Evolutionary conservation across 2,113 vertebrate genomes (phyloP).

Genomic region (Madoqua kirkii): DNA sequence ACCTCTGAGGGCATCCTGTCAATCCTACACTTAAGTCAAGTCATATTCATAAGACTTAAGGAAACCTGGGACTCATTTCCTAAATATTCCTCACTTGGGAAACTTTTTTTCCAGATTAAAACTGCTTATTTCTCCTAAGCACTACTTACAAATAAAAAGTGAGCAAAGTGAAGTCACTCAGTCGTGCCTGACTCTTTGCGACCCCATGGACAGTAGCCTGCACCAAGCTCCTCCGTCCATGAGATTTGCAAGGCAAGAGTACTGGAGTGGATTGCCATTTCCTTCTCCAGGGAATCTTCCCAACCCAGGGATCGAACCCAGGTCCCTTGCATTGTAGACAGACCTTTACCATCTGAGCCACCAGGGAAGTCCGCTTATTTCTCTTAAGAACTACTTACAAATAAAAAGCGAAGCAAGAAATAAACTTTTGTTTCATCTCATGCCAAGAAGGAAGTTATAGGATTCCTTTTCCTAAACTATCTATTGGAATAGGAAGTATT

Average conservation of each 20-base stretch:
- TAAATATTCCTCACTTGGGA: background rate
- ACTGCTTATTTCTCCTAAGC: background rate
- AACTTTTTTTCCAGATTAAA: conserved; percentile 21
- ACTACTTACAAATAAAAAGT: no score
- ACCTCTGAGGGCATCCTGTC: background rate
- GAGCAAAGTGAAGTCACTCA: no score
- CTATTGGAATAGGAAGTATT: background rate
- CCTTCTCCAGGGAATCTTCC: no score
- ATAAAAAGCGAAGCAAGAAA: background rate
- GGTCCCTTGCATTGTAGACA: no score
- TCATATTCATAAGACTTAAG: background rate
- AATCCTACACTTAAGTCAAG: background rate
- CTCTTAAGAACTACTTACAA: background rate
- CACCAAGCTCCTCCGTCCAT: no score
- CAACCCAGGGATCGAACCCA: no score
- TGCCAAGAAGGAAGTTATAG: background rate
- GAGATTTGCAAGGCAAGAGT: no score
- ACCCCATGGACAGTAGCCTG: no score
- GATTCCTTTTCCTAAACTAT: conserved; percentile 39
- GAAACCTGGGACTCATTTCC: background rate
- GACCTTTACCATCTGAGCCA: no score
- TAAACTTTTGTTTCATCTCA: background rate
- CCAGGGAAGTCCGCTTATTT: background rate
- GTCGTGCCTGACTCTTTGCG: no score
- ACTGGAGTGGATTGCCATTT: no score